Evolutionary conservation across 2,888 invertebrate species (phyloP).

Genomic region (Callosobruchus maculatus): DNA sequence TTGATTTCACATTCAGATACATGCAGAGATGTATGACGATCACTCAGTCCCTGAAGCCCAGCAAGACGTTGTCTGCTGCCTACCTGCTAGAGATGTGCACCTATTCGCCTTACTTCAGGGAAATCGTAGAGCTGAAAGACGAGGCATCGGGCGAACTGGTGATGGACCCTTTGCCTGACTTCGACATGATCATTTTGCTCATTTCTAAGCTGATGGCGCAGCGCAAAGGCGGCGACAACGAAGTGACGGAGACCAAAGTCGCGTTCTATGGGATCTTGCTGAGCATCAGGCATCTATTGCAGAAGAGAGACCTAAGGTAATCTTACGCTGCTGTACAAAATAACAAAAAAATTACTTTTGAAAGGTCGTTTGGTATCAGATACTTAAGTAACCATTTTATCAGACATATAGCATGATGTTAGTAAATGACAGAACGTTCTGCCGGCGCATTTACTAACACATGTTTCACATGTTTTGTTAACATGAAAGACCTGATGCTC

Average conservation of each 20-base stretch:
- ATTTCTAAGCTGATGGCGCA: conserved; percentile 25
- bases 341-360: too few relatives aligned
- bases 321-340: too few relatives aligned
- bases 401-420: too few relatives aligned
- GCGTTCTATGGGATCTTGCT: conserved; percentile 29
- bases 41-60: conserved; percentile 68
- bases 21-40: conserved; percentile 42
- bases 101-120: conserved; percentile 34
- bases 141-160: conserved; percentile 11
- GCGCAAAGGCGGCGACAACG: conserved; percentile 8
- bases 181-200: conserved; percentile 28
- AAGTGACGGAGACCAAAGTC: conserved; percentile 21
- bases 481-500: too few relatives aligned
- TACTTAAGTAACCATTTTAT: too few relatives aligned
- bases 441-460: too few relatives aligned
- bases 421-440: too few relatives aligned
- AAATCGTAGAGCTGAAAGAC: conserved; percentile 23
- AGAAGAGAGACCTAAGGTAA: conserved; percentile 27
- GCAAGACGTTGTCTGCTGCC: conserved; percentile 71
- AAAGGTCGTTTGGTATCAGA: too few relatives aligned
- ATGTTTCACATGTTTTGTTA: too few relatives aligned
- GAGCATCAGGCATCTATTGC: conserved; percentile 28
- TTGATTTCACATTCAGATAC: conserved; percentile 30
- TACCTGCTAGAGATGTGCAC: conserved; percentile 57
- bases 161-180: conserved; percentile 17